Base-by-base conservation (phyloP, 1,140 invertebrate genomes). In the Lepidurus apus region DNA sequence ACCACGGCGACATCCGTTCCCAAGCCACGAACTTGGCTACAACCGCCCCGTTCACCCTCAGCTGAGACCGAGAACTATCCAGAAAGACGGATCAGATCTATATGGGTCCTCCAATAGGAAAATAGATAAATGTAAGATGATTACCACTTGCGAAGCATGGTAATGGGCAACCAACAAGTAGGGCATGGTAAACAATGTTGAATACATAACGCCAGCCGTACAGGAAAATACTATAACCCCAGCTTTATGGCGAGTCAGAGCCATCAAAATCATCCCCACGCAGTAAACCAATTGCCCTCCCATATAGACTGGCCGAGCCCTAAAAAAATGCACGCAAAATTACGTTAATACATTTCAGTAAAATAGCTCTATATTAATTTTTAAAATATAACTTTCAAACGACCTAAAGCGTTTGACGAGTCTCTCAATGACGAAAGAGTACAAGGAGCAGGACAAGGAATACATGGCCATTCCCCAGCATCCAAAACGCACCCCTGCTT, bases 401-500 rank as follows among this genome's bases (percentile, higher is more conserved):
- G 84, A 96, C 95, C 90, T 90, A 83, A 93, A 95, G 84, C 88
- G 88, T 82, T 92, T 87, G 73, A 98, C 95, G 5, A 98, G 87
- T 83, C 89, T 92, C 83, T 98, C 95, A 53, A 98, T 97, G 43
- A 93, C 84, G 43, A 93, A 87, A 0, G 96, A 98, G 85, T 98
- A 98, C 82, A 93, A 91, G 2, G 95, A 93, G 84, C 96, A 98
- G 0, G 95, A 96, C 7, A 98, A 83, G 0, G 96, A 98, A 84
- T 98, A 98, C 89, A 98, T 91, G 0, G 95, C 92, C 96, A 98
- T 98, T 73, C 95, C 96, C 91, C 94, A 96, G 81, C 95, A 98
- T 17, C 95, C 96, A 83, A 98, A 95, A 44, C 95, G 88, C 0
- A 98, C 95, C 1, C 97, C 96, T 45, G 92, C 91, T 86, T 97